Percentiles rank a stretch among this genome's conserved stretches.
phyloP scores from a whole-genome alignment of 2,888 invertebrate genomes.

The Platycheirus rosarum region DNA sequence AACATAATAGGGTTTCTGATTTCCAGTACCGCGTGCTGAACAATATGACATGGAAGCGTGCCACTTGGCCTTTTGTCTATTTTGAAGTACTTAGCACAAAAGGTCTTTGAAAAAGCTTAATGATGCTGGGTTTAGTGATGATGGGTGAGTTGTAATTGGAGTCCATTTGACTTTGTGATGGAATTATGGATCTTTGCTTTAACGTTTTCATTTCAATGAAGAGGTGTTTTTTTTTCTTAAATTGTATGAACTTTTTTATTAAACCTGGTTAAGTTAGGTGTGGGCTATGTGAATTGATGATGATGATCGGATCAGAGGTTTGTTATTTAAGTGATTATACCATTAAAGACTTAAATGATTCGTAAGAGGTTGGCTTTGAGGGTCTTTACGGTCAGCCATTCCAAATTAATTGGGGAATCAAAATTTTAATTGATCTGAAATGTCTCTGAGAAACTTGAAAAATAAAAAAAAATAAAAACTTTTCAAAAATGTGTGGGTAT shows the following conservation, averaged over 20 bases:
- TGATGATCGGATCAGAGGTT: slow-evolving; percentile 25
- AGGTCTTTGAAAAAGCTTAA: slow-evolving; percentile 16
- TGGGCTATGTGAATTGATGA: slow-evolving; percentile 2
- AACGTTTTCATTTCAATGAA: slow-evolving; percentile 24
- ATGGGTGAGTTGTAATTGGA: slow-evolving; percentile 54
- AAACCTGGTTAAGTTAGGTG: too few relatives aligned
- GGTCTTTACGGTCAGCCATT: background rate
- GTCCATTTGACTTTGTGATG: slow-evolving; percentile 38
- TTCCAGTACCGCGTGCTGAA: slow-evolving; percentile 38
- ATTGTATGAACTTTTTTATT: slow-evolving; percentile 12
- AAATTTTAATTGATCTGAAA: too few relatives aligned
- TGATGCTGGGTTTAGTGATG: slow-evolving; percentile 18
- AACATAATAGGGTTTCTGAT: slow-evolving; percentile 48
- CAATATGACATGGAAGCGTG: slow-evolving; percentile 45
- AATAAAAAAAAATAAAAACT: too few relatives aligned
- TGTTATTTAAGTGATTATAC: slow-evolving; percentile 3
- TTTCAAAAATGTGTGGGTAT: too few relatives aligned
- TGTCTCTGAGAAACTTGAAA: too few relatives aligned
- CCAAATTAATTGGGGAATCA: background rate
- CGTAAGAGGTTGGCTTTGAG: background rate
- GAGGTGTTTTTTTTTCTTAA: slow-evolving; percentile 13
- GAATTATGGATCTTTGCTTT: slow-evolving; percentile 32
- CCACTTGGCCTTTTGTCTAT: slow-evolving; percentile 34
- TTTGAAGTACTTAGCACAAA: slow-evolving; percentile 20
- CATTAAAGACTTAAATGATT: background rate